Percentiles rank a stretch among this genome's conserved stretches.
Evolutionary conservation across 1,140 invertebrate genomes (phyloP).

Genomic region (Anagrus nilaparvatae): DNA sequence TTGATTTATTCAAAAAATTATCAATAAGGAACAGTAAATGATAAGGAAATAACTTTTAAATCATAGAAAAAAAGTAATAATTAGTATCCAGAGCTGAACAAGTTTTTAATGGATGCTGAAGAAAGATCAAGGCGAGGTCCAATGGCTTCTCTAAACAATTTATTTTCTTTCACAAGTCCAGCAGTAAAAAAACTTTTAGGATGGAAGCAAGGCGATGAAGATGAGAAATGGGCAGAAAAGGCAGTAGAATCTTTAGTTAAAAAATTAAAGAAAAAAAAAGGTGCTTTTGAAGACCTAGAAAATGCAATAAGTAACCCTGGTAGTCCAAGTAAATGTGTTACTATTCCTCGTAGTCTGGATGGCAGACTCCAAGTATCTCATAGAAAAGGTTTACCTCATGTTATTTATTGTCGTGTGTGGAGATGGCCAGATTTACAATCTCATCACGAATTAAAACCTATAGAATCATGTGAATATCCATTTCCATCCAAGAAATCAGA

Average conservation of each 20-base stretch:
- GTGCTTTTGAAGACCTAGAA: slow-evolving; percentile 93
- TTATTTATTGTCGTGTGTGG: slow-evolving; percentile 97
- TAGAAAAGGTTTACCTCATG: slow-evolving; percentile 91
- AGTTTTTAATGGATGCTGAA: slow-evolving; percentile 80
- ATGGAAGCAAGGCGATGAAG: slow-evolving; percentile 97
- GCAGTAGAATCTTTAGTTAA: slow-evolving; percentile 98
- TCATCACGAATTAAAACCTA: slow-evolving; percentile 91
- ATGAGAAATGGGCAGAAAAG: slow-evolving; percentile 99
- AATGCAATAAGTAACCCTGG: slow-evolving; percentile 88
- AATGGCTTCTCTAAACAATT: slow-evolving; percentile 81
- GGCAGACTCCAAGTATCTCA: slow-evolving; percentile 91
- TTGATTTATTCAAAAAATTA: no score
- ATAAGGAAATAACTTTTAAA: no score
- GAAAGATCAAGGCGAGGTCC: slow-evolving; percentile 71
- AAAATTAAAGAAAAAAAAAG: slow-evolving; percentile 92
- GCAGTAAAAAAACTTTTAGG: slow-evolving; percentile 83
- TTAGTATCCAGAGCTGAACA: no score
- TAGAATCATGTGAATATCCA: slow-evolving; percentile 88
- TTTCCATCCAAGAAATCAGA: slow-evolving; percentile 95
- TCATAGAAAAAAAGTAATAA: no score
- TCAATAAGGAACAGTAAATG: no score
- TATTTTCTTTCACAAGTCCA: slow-evolving; percentile 93
- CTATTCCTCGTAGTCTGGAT: slow-evolving; percentile 92
- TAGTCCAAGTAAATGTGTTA: slow-evolving; percentile 91
- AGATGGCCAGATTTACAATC: slow-evolving; percentile 96